phyloP scores from a whole-genome alignment of 35 echinoderm and acorn worm species.

The Ophioderma brevispina region DNA sequence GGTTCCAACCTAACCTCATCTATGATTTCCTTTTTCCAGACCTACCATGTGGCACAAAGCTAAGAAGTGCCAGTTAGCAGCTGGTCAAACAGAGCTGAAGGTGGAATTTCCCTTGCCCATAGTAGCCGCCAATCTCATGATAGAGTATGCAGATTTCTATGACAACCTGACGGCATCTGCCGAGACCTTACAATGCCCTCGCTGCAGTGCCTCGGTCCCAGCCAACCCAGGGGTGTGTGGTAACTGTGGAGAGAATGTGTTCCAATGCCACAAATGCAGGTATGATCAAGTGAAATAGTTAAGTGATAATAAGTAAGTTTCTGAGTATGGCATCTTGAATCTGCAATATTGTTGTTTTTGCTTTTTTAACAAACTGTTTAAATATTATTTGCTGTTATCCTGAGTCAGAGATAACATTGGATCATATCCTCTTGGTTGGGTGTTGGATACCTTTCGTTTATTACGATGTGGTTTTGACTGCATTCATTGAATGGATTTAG shows the following conservation, averaged over 20 bases:
- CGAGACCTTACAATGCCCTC: constrained; percentile 98
- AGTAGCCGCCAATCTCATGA: constrained; percentile 99
- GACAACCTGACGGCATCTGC: constrained; percentile 98
- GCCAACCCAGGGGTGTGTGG: constrained; percentile 97
- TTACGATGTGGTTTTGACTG: too few relatives aligned
- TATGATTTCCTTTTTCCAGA: constrained; percentile 21
- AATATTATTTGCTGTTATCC: too few relatives aligned
- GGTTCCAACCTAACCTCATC: too few relatives aligned
- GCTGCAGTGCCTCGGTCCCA: constrained; percentile 94
- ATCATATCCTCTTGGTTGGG: too few relatives aligned
- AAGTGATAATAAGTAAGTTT: too few relatives aligned
- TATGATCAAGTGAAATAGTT: not conserved
- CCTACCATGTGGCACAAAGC: constrained; percentile 99
- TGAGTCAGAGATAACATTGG: too few relatives aligned
- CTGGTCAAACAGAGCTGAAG: constrained; percentile 97
- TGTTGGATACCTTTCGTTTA: too few relatives aligned
- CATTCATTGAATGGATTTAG: too few relatives aligned
- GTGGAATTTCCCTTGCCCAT: constrained; percentile 96
- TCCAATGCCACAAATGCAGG: constrained; percentile 99
- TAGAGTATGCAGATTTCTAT: constrained; percentile 99
- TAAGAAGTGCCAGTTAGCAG: constrained; percentile 86
- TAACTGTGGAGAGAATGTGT: constrained; percentile 98
- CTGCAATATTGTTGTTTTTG: too few relatives aligned
- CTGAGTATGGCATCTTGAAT: too few relatives aligned
- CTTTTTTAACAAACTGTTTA: too few relatives aligned